phyloP scores from a whole-genome alignment of 2,113 vertebrate species.

The Empidonax traillii region DNA sequence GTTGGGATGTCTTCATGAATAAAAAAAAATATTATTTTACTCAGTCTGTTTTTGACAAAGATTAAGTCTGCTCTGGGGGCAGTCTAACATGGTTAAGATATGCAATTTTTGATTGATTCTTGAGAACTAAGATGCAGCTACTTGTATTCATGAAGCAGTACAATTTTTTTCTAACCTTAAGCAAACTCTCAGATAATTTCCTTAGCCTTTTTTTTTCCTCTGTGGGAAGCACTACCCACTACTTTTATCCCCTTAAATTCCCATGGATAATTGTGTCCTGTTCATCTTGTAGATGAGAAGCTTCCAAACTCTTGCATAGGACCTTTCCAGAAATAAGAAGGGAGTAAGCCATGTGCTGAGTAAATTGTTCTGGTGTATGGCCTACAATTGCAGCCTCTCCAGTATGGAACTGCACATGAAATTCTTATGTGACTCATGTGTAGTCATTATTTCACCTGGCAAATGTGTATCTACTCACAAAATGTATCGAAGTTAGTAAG shows the following conservation, averaged over 20 bases:
- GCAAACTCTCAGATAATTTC: background rate
- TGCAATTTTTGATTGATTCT: background rate
- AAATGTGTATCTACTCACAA: background rate
- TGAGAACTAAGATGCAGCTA: background rate
- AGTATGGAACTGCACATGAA: background rate
- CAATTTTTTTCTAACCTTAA: background rate
- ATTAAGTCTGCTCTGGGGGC: background rate
- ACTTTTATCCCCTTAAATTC: background rate
- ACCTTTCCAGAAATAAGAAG: background rate
- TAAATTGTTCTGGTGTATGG: background rate
- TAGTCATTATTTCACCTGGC: background rate
- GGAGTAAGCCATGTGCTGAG: background rate
- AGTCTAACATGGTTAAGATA: background rate
- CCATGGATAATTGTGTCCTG: background rate
- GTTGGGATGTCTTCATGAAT: background rate
- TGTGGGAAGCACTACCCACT: background rate
- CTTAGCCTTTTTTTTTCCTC: background rate
- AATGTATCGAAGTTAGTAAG: background rate
- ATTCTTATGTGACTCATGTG: background rate
- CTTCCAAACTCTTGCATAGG: background rate
- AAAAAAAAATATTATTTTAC: background rate
- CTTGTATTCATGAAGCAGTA: background rate
- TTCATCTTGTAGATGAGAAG: background rate
- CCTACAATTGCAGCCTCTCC: background rate
- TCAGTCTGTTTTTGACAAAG: background rate